Percentiles rank a stretch among this genome's conserved stretches.
phyloP scores from a whole-genome alignment of 2,113 vertebrate genomes.

The Pseudorhombus dupliciocellatus region DNA sequence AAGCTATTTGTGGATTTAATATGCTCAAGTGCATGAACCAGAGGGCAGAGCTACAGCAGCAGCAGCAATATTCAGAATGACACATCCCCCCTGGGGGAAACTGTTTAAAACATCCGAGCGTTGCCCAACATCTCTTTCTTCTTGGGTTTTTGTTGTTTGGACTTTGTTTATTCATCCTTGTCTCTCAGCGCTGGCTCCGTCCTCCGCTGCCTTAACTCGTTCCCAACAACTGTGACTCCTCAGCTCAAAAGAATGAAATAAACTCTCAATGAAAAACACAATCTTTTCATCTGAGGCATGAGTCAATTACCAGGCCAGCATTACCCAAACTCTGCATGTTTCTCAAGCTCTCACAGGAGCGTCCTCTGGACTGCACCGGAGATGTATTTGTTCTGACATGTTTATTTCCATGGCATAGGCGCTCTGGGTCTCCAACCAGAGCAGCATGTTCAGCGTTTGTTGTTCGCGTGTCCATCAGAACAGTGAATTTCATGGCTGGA shows the following conservation, averaged over 20 bases:
- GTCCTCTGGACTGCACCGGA: conserved; percentile 65
- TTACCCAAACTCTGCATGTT: conserved; percentile 52
- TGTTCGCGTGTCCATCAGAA: conserved; percentile 63
- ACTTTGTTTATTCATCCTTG: conserved; percentile 78
- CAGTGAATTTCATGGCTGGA: conserved; percentile 44
- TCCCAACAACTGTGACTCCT: conserved; percentile 73
- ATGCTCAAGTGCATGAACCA: conserved; percentile 47
- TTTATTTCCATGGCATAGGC: conserved; percentile 78
- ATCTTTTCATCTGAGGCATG: conserved; percentile 75
- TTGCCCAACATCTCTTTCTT: conserved; percentile 69
- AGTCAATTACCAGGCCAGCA: conserved; percentile 74
- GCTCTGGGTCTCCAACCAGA: conserved; percentile 62
- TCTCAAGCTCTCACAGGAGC: conserved; percentile 51
- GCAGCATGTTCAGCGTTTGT: conserved; percentile 59
- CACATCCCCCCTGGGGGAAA: conserved; percentile 51
- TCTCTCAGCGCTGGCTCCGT: conserved; percentile 65
- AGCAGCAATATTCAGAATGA: conserved; percentile 59
- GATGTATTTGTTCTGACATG: conserved; percentile 79
- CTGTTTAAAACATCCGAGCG: conserved; percentile 59
- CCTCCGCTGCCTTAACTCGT: conserved; percentile 69
- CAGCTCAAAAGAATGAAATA: conserved; percentile 73
- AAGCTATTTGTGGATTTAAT: conserved; percentile 55
- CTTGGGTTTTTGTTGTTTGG: conserved; percentile 66
- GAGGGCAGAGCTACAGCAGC: conserved; percentile 28
- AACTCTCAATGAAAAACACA: conserved; percentile 66